Conservation (phyloP, 2,888 invertebrate species). For the Troides oblongomaculatus region DNA sequence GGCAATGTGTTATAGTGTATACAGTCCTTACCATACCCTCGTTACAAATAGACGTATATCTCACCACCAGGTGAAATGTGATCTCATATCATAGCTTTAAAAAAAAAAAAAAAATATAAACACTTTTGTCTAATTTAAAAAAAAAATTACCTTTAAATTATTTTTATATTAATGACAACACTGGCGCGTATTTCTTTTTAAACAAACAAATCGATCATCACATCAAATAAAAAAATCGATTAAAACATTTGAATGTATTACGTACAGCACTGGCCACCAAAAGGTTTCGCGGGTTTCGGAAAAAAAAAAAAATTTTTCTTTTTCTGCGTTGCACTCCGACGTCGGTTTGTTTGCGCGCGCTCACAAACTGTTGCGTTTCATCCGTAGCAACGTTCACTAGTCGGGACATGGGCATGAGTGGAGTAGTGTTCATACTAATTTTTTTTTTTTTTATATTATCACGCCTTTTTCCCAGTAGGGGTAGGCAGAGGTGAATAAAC, state of each 20-base stretch:
- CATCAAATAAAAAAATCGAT: too few species aligned
- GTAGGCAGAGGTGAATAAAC: too few species aligned
- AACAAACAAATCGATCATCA: too few species aligned
- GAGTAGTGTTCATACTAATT: conserved; percentile 29
- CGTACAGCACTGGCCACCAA: conserved; percentile 1
- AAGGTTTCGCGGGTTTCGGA: conserved; percentile 1
- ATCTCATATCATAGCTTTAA: too few species aligned
- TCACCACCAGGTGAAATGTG: too few species aligned
- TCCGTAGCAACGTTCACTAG: conserved; percentile 39
- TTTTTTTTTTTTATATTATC: too few species aligned
- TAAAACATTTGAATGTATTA: not conserved
- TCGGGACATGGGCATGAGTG: conserved; percentile 29
- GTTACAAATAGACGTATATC: too few species aligned
- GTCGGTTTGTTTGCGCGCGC: conserved; percentile 57
- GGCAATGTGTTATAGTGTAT: too few species aligned
- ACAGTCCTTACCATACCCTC: too few species aligned
- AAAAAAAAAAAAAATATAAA: too few species aligned
- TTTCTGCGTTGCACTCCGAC: conserved; percentile 37
- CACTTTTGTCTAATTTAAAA: not conserved
- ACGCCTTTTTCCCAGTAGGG: too few species aligned
- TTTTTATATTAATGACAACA: conserved; percentile 19
- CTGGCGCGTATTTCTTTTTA: not conserved
- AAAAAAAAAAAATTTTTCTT: conserved; percentile 23
- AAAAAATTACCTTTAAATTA: not conserved
- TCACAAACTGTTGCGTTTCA: conserved; percentile 61